Evolutionary conservation across 2,113 vertebrate genomes (phyloP), one percentile per base, ranked within the genome.

Genomic region (Anarrhichthys ocellatus): DNA sequence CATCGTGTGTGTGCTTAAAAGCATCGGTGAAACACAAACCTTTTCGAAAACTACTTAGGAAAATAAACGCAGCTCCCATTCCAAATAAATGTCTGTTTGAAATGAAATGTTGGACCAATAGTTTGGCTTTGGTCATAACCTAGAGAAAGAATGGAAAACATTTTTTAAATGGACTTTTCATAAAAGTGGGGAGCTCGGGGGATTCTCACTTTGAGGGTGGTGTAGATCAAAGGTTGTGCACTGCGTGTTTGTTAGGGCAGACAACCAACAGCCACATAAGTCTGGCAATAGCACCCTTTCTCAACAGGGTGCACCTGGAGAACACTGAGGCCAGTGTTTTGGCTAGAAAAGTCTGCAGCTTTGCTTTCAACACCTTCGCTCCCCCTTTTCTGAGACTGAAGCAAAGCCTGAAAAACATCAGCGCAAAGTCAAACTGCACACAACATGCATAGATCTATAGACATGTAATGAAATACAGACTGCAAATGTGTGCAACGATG

Each of bases 281-380:
- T 86, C 86, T 88, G 84, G 87, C 90, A 87, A 17, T 63, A 64
- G 74, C 62, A 59, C 46, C 56, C 34, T 75, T 38, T 79, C 87
- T 63, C 88, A 77, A 89, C 87, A 91, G 75, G 88, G 89, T 88
- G 83, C 91, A 94, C 91, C 92, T 94, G 89, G 92, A 92, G 81
- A 87, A 93, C 92, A 93, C 78, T 86, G 77, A 79, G 75, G 27
- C 80, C 81, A 82, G 89, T 92, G 91, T 94, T 92, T 78, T 44
- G 80, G 74, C 66, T 68, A 27, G 75, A 86, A 54, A 61, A 24
- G 69, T 83, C 88, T 90, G 87, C 78, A 88, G 89, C 64, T 82
- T 83, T n/a, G 72, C 87, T 92, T 91, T 94, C 91, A 92, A 76
- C 88, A 89, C 84, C 85, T 82, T 81, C 24, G 32, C 54, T 54